Percentiles rank a stretch among this genome's conserved stretches.
These are phyloP conservation scores for Lacanobia oleracea DNA, from an alignment of 2,888 invertebrate species.

Conservation along the genomic window DNA sequence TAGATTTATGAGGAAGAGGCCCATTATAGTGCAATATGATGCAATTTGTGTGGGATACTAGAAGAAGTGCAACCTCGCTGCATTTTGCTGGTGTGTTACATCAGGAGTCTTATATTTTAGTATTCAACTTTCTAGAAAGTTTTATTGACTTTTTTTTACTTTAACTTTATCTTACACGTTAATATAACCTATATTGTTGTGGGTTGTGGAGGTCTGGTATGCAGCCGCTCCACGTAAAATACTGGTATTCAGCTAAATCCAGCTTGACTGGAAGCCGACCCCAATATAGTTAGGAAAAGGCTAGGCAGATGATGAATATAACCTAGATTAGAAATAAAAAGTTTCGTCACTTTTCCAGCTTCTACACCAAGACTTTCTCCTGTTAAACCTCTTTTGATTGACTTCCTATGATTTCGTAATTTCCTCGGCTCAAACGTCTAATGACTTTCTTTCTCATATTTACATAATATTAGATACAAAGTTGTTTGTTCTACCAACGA, in stretches of 20 bases:
- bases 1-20: constrained; percentile 61
- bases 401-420: constrained; percentile 35
- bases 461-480: constrained; percentile 37
- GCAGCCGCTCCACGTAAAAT: no score
- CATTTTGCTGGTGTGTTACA: neutral
- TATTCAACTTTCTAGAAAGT: no score
- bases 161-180: no score
- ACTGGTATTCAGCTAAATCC: no score
- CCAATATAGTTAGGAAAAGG: no score
- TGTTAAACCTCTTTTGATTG: constrained; percentile 24
- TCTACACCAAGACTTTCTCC: constrained; percentile 6
- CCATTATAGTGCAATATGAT: constrained; percentile 61
- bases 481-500: constrained; percentile 40
- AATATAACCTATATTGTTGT: no score
- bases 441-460: constrained; percentile 44
- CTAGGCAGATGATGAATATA: no score
- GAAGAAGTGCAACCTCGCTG: neutral
- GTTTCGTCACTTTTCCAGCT: neutral
- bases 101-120: neutral
- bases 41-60: constrained; percentile 46
- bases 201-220: no score
- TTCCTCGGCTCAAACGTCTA: constrained; percentile 21
- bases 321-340: neutral
- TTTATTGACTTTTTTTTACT: no score
- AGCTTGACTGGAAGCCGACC: no score